Evolutionary conservation across 92 coral and sea anemone species (phyloP).

Genomic region (Isaurus tuberculatus): DNA sequence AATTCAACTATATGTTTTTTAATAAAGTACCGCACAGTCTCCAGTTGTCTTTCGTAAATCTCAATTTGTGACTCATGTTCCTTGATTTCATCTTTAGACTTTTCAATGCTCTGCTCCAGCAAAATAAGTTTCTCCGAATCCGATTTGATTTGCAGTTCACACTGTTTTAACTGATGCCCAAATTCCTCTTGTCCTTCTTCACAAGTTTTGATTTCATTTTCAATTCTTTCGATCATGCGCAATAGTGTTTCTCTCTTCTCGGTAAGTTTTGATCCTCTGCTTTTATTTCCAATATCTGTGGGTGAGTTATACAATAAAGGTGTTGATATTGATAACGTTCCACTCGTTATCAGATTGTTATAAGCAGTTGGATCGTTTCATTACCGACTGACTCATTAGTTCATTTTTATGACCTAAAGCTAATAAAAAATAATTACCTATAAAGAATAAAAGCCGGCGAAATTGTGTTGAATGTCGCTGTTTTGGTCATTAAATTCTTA

Average conservation of each 20-base stretch:
- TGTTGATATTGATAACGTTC: no score
- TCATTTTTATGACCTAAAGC: no score
- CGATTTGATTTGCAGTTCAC: conserved; percentile 76
- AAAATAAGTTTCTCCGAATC: conserved; percentile 63
- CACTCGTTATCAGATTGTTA: no score
- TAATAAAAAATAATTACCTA: no score
- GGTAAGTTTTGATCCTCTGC: conserved; percentile 54
- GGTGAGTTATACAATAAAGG: not conserved
- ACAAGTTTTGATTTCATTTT: conserved; percentile 72
- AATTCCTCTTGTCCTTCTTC: conserved; percentile 75
- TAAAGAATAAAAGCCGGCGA: no score
- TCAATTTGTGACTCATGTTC: conserved; percentile 65
- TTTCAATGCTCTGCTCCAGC: conserved; percentile 71
- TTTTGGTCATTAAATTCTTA: no score
- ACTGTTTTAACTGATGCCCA: conserved; percentile 67
- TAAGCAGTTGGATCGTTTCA: no score
- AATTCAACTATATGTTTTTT: conserved; percentile 79
- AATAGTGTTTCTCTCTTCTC: conserved; percentile 73
- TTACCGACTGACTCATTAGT: no score
- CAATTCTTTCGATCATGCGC: conserved; percentile 87
- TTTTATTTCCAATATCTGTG: conserved; percentile 60
- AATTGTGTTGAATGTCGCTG: no score
- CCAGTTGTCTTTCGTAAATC: conserved; percentile 76
- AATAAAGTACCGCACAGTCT: conserved; percentile 79
- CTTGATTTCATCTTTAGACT: conserved; percentile 66